Percentiles rank a stretch among this genome's conserved stretches.
Evolutionary conservation across 2,113 vertebrate genomes (phyloP).

Genomic region (Pao palembangensis): DNA sequence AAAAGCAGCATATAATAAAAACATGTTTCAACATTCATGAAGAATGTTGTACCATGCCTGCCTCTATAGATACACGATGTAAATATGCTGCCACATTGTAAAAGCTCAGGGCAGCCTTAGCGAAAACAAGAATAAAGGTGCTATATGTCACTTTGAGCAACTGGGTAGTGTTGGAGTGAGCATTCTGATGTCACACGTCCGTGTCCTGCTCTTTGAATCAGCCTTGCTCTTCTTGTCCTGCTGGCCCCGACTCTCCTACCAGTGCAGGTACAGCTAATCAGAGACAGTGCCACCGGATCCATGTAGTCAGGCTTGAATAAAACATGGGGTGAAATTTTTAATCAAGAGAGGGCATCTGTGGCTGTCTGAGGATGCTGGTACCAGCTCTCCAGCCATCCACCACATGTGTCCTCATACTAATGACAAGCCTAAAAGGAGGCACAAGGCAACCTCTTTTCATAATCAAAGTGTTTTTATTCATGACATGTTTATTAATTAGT

Average conservation of each 20-base stretch:
- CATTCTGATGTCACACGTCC: constrained; percentile 46
- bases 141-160: constrained; percentile 41
- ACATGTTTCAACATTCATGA: neutral
- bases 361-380: constrained; percentile 52
- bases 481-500: constrained; percentile 77
- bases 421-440: constrained; percentile 69
- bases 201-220: constrained; percentile 53
- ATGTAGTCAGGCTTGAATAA: constrained; percentile 61
- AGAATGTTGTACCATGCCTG: neutral
- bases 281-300: constrained; percentile 45
- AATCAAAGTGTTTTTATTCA: constrained; percentile 75
- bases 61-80: neutral
- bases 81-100: neutral
- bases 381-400: constrained; percentile 57
- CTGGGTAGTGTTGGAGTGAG: constrained; percentile 29
- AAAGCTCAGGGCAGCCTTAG: neutral
- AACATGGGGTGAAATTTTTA: constrained; percentile 59
- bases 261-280: constrained; percentile 65
- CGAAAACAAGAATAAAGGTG: constrained; percentile 6
- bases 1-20: no score
- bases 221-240: constrained; percentile 40
- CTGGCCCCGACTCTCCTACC: constrained; percentile 45
- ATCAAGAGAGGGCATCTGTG: constrained; percentile 67
- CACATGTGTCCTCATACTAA: constrained; percentile 71
- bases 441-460: constrained; percentile 70